These are phyloP conservation scores for Blastobasis lacticolella DNA, from an alignment of 2,888 invertebrate genomes.

Conservation along the genomic window DNA sequence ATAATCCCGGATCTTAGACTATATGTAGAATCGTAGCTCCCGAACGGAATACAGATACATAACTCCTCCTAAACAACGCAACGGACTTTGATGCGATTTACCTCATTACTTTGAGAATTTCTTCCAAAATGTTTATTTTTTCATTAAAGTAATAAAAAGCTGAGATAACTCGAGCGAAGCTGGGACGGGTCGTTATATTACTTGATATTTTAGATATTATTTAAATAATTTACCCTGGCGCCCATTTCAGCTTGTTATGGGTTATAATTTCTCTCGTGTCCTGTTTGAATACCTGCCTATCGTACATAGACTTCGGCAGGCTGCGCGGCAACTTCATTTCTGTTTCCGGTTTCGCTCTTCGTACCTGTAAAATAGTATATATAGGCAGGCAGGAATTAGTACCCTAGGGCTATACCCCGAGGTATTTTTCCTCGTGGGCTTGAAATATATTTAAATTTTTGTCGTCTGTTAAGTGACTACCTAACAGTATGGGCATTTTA, in stretches of 20 bases:
- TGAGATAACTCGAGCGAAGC: background rate
- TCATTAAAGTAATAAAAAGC: background rate
- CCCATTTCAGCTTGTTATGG: constrained; percentile 48
- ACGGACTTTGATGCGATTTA: too few species aligned
- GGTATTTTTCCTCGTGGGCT: too few species aligned
- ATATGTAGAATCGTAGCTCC: too few species aligned
- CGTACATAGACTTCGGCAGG: constrained; percentile 43
- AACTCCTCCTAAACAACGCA: too few species aligned
- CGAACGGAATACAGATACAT: too few species aligned
- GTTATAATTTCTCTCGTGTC: constrained; percentile 49
- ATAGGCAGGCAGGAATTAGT: too few species aligned
- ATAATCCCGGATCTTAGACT: too few species aligned
- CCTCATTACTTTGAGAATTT: background rate
- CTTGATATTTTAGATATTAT: background rate
- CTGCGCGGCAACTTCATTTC: constrained; percentile 40
- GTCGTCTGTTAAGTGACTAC: too few species aligned
- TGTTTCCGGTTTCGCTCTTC: constrained; percentile 39
- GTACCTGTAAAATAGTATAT: constrained; percentile 25
- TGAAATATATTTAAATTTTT: too few species aligned
- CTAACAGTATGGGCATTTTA: too few species aligned
- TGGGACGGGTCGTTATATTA: too few species aligned
- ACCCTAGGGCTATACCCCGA: too few species aligned
- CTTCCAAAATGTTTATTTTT: background rate
- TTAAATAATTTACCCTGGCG: constrained; percentile 43
- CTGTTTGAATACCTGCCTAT: constrained; percentile 53